Conservation (phyloP, 2,113 vertebrate genomes). For the Semnornis frantzii region DNA sequence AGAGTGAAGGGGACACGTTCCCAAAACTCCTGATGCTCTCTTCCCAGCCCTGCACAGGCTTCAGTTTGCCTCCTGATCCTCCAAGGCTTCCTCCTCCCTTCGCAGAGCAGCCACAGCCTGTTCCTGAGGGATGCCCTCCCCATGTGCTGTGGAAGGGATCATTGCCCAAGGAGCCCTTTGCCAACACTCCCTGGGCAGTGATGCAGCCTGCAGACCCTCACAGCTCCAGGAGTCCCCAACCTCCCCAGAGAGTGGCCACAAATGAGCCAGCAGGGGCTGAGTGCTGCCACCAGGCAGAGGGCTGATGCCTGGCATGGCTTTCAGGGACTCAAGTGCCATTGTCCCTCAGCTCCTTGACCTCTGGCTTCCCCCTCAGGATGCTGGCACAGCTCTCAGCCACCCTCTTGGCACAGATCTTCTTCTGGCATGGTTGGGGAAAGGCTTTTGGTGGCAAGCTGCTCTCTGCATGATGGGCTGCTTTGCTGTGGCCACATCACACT, state of each 20-base stretch:
- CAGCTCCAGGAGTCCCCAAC: background rate
- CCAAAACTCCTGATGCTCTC: background rate
- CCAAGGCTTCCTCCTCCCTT: background rate
- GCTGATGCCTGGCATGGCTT: background rate
- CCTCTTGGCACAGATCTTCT: background rate
- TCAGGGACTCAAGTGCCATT: background rate
- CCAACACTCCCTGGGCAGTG: background rate
- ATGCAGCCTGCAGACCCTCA: background rate
- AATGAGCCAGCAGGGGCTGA: background rate
- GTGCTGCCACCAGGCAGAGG: background rate
- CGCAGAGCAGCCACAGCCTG: background rate
- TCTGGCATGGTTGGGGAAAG: background rate
- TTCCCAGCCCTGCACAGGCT: background rate
- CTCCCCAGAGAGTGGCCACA: background rate
- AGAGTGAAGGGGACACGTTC: background rate
- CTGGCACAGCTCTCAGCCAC: background rate
- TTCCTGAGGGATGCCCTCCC: background rate
- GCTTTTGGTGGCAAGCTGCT: background rate
- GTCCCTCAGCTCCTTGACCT: slow-evolving; percentile 31
- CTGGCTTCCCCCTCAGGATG: background rate
- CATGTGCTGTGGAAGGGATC: background rate
- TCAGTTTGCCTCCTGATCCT: background rate
- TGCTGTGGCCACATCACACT: background rate
- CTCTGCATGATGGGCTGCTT: background rate
- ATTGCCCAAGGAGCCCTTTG: background rate